phyloP scores from a whole-genome alignment of 2,113 vertebrate genomes.

The Chloropsis cyanopogon region DNA sequence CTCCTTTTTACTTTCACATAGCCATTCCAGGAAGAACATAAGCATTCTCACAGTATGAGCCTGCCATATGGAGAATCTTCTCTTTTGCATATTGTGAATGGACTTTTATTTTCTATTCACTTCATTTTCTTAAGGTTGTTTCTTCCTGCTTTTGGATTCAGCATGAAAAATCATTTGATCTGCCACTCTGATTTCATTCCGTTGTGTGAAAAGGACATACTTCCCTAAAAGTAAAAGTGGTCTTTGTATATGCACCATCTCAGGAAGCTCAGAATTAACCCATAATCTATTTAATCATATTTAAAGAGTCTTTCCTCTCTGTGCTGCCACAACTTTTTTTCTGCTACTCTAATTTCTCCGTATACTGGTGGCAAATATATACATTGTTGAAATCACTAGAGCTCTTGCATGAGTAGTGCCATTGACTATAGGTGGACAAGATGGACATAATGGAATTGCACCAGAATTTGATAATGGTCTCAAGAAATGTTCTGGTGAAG shows the following conservation, averaged over 20 bases:
- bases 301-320: not conserved
- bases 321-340: not conserved
- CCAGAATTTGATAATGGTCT: not conserved
- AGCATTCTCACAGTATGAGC: not conserved
- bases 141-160: not conserved
- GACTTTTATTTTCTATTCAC: not conserved
- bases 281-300: not conserved
- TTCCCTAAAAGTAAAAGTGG: not conserved
- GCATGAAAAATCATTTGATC: not conserved
- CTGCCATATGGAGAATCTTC: not conserved
- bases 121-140: not conserved
- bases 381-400: not conserved
- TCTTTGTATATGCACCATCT: not conserved
- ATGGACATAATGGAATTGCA: not conserved
- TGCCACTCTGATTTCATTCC: not conserved
- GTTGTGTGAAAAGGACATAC: not conserved
- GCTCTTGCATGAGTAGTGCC: not conserved
- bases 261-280: not conserved
- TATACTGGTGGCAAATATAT: not conserved
- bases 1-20: not conserved
- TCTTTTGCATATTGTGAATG: not conserved
- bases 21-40: not conserved
- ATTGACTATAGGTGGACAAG: not conserved
- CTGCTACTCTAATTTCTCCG: not conserved
- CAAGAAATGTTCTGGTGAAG: not conserved